Base-by-base conservation (phyloP, 2,113 vertebrate genomes). In the Phalacrocorax carbo region DNA sequence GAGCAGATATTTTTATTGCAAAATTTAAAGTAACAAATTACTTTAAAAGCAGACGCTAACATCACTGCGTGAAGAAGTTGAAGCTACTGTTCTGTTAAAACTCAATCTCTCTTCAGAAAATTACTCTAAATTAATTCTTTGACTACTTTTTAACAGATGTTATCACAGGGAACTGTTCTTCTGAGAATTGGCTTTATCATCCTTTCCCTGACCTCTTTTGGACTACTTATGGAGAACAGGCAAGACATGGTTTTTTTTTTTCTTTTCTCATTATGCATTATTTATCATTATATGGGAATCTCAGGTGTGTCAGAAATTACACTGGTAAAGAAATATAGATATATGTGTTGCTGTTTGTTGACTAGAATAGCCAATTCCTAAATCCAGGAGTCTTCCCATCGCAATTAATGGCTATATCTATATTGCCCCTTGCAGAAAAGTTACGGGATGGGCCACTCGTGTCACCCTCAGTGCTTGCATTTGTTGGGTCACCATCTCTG, bases 141-240 rank as follows among this genome's bases (percentile, higher is more conserved):
- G 42, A 88, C 32, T 96, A 6, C 88, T 58, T 96, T 95, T 93
- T 96, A 72, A 97, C 96, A 98, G 98, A 76, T 15, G 6, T 60
- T 98, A 10, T 98, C 98, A 52, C 98, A 99, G 92, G 60, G 96
- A n/a, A 97, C 97, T 69, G 20, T 99, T 14, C 95, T 99, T 13
- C 90, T 99, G 79, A 98, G 98, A 97, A 97, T 97, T 85, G 82
- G 88, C 91, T 99, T 99, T 96, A 92, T 99, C 70, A 97, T 99
- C 92, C 96, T 99, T 68, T 99, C 99, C 4, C 97, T 99, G 94
- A 99, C 98, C 10, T 98, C 98, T 38, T 97, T 99, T 66, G 99
- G 99, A 52, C 98, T 98, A 81, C 97, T 99, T 92, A 96, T 99
- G 26, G 99, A 99, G 57, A 98, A 98, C 96, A 99, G 98, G 99